phyloP scores from a whole-genome alignment of 2,888 invertebrate species.

The Polyommatus iphigenia region DNA sequence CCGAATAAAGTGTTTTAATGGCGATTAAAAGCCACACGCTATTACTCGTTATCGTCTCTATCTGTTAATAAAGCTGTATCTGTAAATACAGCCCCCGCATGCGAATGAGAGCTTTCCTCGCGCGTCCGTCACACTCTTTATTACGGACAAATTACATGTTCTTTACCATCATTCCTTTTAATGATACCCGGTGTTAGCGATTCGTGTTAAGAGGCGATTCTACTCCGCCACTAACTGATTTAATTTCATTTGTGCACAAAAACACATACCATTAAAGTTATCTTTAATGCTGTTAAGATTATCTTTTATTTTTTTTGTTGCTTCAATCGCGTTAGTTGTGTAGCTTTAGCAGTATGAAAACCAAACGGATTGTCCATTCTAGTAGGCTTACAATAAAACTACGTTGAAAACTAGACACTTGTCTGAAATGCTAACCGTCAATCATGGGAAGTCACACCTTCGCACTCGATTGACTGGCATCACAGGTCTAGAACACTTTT shows the following conservation, averaged over 20 bases:
- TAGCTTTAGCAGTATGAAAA: neutral
- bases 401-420: neutral
- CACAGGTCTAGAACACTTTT: neutral
- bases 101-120: slow-evolving; percentile 71
- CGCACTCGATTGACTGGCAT: neutral
- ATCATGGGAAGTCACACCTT: neutral
- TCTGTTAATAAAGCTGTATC: slow-evolving; percentile 60
- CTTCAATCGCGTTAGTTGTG: neutral
- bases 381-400: too few species aligned
- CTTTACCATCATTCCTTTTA: slow-evolving; percentile 73
- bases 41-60: slow-evolving; percentile 66
- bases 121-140: slow-evolving; percentile 71
- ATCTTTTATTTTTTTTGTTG: neutral
- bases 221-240: slow-evolving; percentile 73
- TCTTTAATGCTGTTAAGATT: slow-evolving; percentile 46
- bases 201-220: slow-evolving; percentile 76
- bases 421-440: neutral
- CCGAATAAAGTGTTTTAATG: slow-evolving; percentile 50
- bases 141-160: slow-evolving; percentile 74
- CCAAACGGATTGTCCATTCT: too few species aligned
- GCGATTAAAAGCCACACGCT: slow-evolving; percentile 68
- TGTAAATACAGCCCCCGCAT: slow-evolving; percentile 61
- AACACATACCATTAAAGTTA: slow-evolving; percentile 51
- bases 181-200: slow-evolving; percentile 75
- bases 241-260: slow-evolving; percentile 68